Conservation (phyloP, 2,797 vertebrate species). For the Betta splendens region DNA sequence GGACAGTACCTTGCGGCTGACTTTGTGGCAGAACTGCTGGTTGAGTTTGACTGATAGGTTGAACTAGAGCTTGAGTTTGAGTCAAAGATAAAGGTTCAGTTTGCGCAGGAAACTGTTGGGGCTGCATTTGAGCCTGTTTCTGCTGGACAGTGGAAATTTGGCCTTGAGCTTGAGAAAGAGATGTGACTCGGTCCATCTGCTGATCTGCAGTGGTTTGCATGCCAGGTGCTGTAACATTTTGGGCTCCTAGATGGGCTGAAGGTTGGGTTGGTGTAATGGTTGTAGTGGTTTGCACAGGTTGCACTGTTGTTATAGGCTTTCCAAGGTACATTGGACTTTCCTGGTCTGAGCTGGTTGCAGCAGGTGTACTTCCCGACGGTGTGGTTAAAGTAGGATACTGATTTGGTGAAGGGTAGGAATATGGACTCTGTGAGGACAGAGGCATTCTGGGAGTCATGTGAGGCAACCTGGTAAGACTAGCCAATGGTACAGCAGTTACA, state of each 20-base stretch:
- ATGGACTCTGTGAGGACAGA: conserved; percentile 84
- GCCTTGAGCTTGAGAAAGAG: conserved; percentile 64
- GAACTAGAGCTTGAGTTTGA: conserved; percentile 71
- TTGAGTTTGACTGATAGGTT: conserved; percentile 64
- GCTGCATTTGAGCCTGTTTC: conserved; percentile 66
- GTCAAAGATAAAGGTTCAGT: conserved; percentile 77
- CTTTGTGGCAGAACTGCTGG: conserved; percentile 64
- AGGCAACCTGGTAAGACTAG: conserved; percentile 92
- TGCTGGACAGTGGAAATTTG: conserved; percentile 60
- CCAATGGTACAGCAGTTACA: conserved; percentile 90
- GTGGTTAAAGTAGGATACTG: conserved; percentile 79
- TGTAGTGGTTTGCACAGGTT: conserved; percentile 64
- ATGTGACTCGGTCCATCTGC: conserved; percentile 58
- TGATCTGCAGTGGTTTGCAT: conserved; percentile 62
- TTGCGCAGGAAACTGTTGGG: conserved; percentile 72
- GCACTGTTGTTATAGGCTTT: conserved; percentile 80
- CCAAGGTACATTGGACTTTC: conserved; percentile 93
- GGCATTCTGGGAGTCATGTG: conserved; percentile 89
- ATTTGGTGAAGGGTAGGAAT: conserved; percentile 85
- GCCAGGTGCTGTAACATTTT: conserved; percentile 53
- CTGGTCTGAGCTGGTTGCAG: conserved; percentile 72
- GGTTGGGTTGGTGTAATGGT: conserved; percentile 60
- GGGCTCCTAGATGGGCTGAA: conserved; percentile 57
- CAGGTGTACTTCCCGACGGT: conserved; percentile 64
- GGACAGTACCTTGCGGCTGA: conserved; percentile 64